Evolutionary conservation across 2,113 vertebrate species (phyloP).

Genomic region (Raja brachyura): DNA sequence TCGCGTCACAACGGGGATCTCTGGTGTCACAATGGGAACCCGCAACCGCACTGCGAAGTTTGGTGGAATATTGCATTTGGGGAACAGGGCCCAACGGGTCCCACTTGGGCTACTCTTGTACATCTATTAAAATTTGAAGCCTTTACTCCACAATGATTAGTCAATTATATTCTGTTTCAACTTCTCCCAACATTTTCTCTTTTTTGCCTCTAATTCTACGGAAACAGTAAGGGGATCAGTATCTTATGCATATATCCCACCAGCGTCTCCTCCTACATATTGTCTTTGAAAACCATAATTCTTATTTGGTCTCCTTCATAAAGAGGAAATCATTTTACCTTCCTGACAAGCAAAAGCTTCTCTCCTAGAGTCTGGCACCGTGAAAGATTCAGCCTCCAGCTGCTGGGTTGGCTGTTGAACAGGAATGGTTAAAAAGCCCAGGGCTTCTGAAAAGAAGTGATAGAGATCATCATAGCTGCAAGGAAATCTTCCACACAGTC

Average conservation of each 20-base stretch:
- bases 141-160: background rate
- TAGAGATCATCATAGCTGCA: constrained; percentile 39
- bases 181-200: background rate
- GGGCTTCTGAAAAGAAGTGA: constrained; percentile 37
- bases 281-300: constrained; percentile 4
- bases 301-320: constrained; percentile 26
- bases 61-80: no score
- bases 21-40: no score
- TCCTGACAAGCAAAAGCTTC: background rate
- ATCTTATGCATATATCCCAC: no score
- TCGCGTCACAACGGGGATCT: no score
- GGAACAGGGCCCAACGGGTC: no score
- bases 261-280: background rate
- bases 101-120: background rate
- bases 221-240: background rate
- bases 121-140: background rate
- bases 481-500: constrained; percentile 38
- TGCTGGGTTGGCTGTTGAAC: constrained; percentile 38
- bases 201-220: background rate
- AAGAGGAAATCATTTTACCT: constrained; percentile 20
- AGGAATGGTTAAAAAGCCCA: constrained; percentile 36
- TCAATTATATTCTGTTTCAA: background rate
- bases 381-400: constrained; percentile 36
- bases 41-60: no score
- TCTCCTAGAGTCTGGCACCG: constrained; percentile 29